phyloP scores from a whole-genome alignment of 64 coral and sea anemone genomes.

The Pachyseris speciosa region DNA sequence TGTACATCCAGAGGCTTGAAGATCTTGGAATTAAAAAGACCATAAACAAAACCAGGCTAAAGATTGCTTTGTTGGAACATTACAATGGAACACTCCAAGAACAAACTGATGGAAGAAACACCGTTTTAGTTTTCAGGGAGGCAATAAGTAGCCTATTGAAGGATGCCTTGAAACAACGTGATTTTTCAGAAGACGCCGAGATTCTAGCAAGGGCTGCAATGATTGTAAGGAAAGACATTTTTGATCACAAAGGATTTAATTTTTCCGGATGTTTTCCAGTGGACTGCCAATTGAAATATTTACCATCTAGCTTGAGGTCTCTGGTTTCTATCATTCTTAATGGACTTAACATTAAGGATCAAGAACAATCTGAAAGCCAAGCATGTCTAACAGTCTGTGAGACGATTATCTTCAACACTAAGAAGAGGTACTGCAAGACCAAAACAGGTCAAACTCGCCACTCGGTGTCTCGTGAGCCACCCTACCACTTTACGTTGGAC shows the following conservation, averaged over 20 bases:
- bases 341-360: constrained; percentile 35
- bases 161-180: too few relatives aligned
- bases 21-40: too few relatives aligned
- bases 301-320: constrained; percentile 59
- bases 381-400: constrained; percentile 67
- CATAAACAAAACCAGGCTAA: too few relatives aligned
- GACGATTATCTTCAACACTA: constrained; percentile 65
- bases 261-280: constrained; percentile 61
- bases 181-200: too few relatives aligned
- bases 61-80: too few relatives aligned
- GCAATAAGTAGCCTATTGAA: too few relatives aligned
- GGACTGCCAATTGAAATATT: constrained; percentile 25
- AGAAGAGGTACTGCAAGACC: constrained; percentile 18
- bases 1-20: too few relatives aligned
- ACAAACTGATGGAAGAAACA: too few relatives aligned
- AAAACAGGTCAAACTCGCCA: constrained; percentile 59
- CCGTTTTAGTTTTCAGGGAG: too few relatives aligned
- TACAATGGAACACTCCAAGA: too few relatives aligned
- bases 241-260: constrained; percentile 44
- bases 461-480: constrained; percentile 11
- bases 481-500: constrained; percentile 66
- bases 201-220: constrained; percentile 68
- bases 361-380: constrained; percentile 15
- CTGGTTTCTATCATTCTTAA: constrained; percentile 64
- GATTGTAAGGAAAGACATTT: constrained; percentile 72